Evolutionary conservation across 1,140 invertebrate genomes (phyloP), one percentile per base, ranked within the genome.

Genomic region (Chionoecetes opilio): DNA sequence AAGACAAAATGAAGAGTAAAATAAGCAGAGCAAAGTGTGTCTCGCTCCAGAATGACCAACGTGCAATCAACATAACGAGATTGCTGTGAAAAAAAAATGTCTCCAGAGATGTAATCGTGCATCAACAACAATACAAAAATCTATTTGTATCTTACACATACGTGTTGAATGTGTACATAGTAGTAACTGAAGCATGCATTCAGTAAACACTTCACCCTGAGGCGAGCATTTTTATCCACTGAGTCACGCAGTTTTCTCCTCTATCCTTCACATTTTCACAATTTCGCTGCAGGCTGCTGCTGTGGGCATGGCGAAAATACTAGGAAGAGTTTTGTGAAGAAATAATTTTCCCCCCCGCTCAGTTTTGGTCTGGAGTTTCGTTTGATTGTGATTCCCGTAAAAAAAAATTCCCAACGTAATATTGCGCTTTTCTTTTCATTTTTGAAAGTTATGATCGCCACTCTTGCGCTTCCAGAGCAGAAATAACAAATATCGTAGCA

Each of bases 101-200:
- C 46, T 53, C 0, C 46, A 53, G 11, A 53, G 21, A 53, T 53
- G 2, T 53, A 14, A 9, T 53, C 9, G 9, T 53, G 11, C 8
- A 53, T 53, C 21, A 53, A 53, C 11, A 17, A 3, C 11, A 53
- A 53, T 3, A 97, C 97, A 97, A n/a, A 8, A 9, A 11, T n/a
- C 11, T 53, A 53, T 53, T 11, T 3, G 21, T 53, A 53, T 11
- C 21, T 53, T 53, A 53, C 9, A 9, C 11, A 53, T n/a, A n/a
- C n/a, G 46, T 53, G 11, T 9, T 53, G 21, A 41, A 41, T 41
- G 38, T 41, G 38, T 41, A 14, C 5, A 41, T 14, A 41, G 38
- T 41, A 41, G 8, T 14, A n/a, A n/a, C n/a, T n/a, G n/a, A n/a
- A n/a, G n/a, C n/a, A n/a, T n/a, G n/a, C n/a, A 53, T 3, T 9